phyloP scores from a whole-genome alignment of 2,888 invertebrate genomes.

The Drosophila quinaria region DNA sequence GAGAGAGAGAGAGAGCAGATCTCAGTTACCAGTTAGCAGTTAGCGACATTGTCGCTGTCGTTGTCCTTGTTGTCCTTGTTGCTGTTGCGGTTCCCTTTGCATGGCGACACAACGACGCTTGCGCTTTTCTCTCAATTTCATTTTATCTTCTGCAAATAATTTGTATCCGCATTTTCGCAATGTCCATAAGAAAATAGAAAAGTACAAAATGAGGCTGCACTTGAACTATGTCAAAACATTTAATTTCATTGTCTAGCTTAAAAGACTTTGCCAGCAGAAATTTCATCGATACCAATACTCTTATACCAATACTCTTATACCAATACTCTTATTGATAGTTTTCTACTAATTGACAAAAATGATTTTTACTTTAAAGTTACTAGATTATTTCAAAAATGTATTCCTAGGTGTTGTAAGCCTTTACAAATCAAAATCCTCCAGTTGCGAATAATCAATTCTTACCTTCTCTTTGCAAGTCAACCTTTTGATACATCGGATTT shows the following conservation, averaged over 20 bases:
- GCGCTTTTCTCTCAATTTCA: slow-evolving; percentile 37
- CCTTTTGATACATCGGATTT: not conserved
- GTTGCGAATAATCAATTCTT: not conserved
- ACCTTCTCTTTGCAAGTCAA: not conserved
- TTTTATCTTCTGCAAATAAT: slow-evolving; percentile 15
- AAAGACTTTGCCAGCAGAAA: not conserved
- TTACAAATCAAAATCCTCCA: not conserved
- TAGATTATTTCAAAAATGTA: not conserved
- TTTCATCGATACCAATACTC: not conserved
- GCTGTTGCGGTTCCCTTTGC: slow-evolving; percentile 37
- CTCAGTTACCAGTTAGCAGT: slow-evolving; percentile 30
- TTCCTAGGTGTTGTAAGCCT: not conserved
- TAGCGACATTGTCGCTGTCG: slow-evolving; percentile 41
- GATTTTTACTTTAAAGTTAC: not conserved
- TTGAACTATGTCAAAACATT: slow-evolving; percentile 5
- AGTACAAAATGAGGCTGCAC: slow-evolving; percentile 1
- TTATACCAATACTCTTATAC: not conserved
- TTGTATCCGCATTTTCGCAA: slow-evolving; percentile 20
- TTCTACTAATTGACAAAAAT: not conserved
- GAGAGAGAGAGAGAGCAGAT: slow-evolving; percentile 26
- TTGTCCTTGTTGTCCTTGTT: slow-evolving; percentile 29
- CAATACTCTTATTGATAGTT: not conserved
- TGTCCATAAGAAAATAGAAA: not conserved
- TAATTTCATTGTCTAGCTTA: not conserved
- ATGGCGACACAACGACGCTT: slow-evolving; percentile 63